phyloP scores from a whole-genome alignment of 2,113 vertebrate genomes.

The Paracanthobrama guichenoti region DNA sequence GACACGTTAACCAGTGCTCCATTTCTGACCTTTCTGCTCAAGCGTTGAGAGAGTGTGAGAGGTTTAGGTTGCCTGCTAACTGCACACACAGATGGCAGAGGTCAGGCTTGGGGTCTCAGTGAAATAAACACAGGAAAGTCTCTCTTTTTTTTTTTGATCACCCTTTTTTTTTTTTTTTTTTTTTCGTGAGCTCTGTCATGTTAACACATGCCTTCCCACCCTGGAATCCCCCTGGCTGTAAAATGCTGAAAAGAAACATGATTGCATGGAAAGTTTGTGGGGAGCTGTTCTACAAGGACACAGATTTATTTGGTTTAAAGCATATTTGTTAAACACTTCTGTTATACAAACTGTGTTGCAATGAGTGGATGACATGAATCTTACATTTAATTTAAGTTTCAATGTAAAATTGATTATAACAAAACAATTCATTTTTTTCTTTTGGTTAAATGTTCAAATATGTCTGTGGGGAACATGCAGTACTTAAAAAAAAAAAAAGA shows the following conservation, averaged over 20 bases:
- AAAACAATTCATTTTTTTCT: not conserved
- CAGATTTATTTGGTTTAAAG: not conserved
- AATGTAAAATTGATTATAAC: not conserved
- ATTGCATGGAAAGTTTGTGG: not conserved
- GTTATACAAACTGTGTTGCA: not conserved
- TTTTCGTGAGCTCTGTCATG: slow-evolving; percentile 26
- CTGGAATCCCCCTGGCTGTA: slow-evolving; percentile 33
- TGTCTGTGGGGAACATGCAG: not conserved
- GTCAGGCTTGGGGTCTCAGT: slow-evolving; percentile 35
- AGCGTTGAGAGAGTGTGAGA: slow-evolving; percentile 32
- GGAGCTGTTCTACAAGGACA: slow-evolving; percentile 1
- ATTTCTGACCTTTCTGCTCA: slow-evolving; percentile 44
- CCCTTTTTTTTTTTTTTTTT: not conserved
- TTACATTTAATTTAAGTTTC: not conserved
- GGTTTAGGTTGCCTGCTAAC: slow-evolving; percentile 46
- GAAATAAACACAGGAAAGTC: slow-evolving; percentile 56
- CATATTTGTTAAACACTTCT: slow-evolving; percentile 7
- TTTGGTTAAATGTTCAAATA: not conserved
- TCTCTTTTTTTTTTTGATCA: slow-evolving; percentile 30
- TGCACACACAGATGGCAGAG: slow-evolving; percentile 43
- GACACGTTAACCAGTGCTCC: slow-evolving; percentile 31
- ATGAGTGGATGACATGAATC: not conserved
- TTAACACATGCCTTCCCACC: slow-evolving; percentile 24
- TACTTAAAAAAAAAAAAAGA: not conserved
- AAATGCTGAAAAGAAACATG: slow-evolving; percentile 35